Base-by-base conservation (phyloP, 1,140 invertebrate genomes). In the Luehdorfia chinensis region DNA sequence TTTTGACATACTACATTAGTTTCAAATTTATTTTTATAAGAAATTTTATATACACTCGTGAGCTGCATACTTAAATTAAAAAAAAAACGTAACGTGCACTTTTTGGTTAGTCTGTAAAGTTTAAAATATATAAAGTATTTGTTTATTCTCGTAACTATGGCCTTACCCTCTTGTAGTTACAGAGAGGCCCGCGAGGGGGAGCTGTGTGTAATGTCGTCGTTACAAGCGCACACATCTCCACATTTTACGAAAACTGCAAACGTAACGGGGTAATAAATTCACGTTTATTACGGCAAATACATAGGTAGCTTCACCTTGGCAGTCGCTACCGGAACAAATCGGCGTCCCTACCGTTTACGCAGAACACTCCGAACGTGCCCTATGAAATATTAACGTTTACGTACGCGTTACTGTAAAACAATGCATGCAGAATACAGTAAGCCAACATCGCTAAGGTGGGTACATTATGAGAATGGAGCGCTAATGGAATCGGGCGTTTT, bases 211-310 rank as follows among this genome's bases (percentile, higher is more conserved):
- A 75, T 70, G 72, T 74, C 62, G 49, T 59, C 52, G 50, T 62
- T 62, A 48, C 46, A 21, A 19, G 41, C 47, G 46, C 71, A 72
- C 74, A 76, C 69, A 75, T 81, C 75, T 73, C 71, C 74, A 64
- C 71, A 72, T 75, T 71, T 83, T 72, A 74, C 66, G 75, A 78
- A 75, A 81, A 81, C 76, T 75, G 80, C 76, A 80, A 75, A 84
- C 73, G 62, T 83, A 80, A 83, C 76, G 37, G 75, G 51, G 55
- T 59, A 67, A 79, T 85, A 85, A 84, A 85, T 81, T 85, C 66
- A 83, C 67, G 66, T 85, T 85, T 85, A 85, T 85, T 79, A 72
- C 75, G 61, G 48, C 68, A 72, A 80, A 76, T 79, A 66, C 21
- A 27, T n/a, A 27, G 1, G 11, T 65, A 64, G 47, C 49, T 34